Evolutionary conservation across 2,888 invertebrate species (phyloP).

Genomic region (Apodemia duryi): DNA sequence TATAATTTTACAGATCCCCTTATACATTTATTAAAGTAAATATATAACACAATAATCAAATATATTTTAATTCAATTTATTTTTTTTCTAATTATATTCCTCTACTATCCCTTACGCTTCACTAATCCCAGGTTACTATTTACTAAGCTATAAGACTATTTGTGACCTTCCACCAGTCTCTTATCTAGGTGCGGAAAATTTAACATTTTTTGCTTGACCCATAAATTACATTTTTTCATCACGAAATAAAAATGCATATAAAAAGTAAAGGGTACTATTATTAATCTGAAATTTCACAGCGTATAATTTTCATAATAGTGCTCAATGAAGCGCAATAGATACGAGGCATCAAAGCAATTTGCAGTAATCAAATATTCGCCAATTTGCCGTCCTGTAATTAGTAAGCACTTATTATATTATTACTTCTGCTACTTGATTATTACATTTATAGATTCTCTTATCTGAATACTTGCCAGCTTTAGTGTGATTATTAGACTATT

Average conservation of each 20-base stretch:
- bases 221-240: not conserved
- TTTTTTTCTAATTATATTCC: no score
- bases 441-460: not conserved
- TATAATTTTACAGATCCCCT: no score
- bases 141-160: no score
- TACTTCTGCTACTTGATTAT: not conserved
- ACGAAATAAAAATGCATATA: not conserved
- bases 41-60: no score
- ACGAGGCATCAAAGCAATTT: conserved; percentile 23
- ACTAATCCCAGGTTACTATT: no score
- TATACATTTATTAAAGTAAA: no score
- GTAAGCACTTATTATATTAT: not conserved
- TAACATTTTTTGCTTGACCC: not conserved
- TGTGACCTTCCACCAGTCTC: no score
- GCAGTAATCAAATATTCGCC: conserved; percentile 10
- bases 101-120: no score
- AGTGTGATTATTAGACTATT: no score
- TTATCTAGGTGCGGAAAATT: not conserved
- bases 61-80: no score
- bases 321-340: conserved; percentile 28
- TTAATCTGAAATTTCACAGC: conserved; percentile 18
- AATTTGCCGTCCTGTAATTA: conserved; percentile 1
- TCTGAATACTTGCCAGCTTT: no score
- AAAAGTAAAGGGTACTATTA: not conserved
- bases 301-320: conserved; percentile 25